phyloP scores from a whole-genome alignment of 2,888 invertebrate species.

The Tiliacea citrago region DNA sequence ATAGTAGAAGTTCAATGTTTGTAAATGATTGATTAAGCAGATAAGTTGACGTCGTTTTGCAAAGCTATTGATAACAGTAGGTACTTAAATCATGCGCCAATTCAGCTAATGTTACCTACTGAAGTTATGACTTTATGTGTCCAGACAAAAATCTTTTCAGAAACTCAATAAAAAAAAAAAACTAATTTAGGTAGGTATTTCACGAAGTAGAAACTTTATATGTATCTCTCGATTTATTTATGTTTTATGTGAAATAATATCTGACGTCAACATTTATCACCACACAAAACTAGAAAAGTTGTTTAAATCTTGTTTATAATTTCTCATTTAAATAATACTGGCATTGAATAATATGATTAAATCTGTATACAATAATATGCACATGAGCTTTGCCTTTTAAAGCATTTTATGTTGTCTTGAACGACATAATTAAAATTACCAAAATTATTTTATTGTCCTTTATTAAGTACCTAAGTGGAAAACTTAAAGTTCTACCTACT shows the following conservation, averaged over 20 bases:
- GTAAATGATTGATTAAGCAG: conserved; percentile 28
- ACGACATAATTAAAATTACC: conserved; percentile 54
- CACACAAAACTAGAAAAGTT: conserved; percentile 3
- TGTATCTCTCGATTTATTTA: not conserved
- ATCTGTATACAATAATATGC: conserved; percentile 23
- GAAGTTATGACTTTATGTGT: conserved; percentile 10
- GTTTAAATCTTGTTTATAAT: conserved; percentile 26
- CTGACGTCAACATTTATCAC: not conserved
- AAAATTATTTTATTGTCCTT: conserved; percentile 51
- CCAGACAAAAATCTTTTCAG: not conserved
- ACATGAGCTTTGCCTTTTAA: conserved; percentile 34
- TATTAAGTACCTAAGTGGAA: conserved; percentile 51
- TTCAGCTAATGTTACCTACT: conserved; percentile 17
- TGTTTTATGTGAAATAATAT: not conserved
- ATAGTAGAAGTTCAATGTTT: conserved; percentile 38
- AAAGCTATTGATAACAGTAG: not conserved
- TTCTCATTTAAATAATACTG: conserved; percentile 29
- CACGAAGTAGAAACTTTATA: not conserved
- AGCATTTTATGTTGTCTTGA: conserved; percentile 41
- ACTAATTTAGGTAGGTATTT: not conserved
- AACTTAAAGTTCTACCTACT: conserved; percentile 20
- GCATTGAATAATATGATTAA: conserved; percentile 44
- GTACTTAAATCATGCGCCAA: conserved; percentile 13
- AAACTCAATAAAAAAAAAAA: not conserved
- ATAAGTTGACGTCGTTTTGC: conserved; percentile 16